Evolutionary conservation across 1,140 invertebrate genomes (phyloP).

Genomic region (Theocolax elegans): DNA sequence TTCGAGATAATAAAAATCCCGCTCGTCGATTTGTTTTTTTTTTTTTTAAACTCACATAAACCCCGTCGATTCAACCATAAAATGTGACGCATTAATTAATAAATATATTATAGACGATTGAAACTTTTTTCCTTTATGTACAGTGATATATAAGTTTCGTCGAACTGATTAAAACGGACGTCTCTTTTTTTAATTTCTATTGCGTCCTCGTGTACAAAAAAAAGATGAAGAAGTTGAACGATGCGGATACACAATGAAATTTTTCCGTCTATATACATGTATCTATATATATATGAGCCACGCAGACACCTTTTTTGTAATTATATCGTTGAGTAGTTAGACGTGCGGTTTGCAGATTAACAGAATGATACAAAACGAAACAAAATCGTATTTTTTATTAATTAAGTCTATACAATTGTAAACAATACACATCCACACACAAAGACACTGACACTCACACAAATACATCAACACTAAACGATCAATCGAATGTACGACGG

Average conservation of each 20-base stretch:
- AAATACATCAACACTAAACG: background rate
- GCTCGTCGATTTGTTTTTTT: too few species aligned
- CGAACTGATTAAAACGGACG: slow-evolving; percentile 40
- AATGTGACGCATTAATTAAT: too few species aligned
- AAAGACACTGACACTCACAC: slow-evolving; percentile 6
- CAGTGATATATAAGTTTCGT: slow-evolving; percentile 37
- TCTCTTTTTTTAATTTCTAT: slow-evolving; percentile 25
- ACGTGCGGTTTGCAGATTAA: background rate
- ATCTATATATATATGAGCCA: too few species aligned
- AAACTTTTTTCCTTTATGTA: slow-evolving; percentile 31
- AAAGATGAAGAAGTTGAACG: slow-evolving; percentile 19
- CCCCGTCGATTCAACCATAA: too few species aligned
- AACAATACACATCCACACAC: too few species aligned
- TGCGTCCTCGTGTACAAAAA: slow-evolving; percentile 18
- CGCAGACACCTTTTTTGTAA: slow-evolving; percentile 1
- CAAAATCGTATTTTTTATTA: slow-evolving; percentile 21
- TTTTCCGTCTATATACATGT: too few species aligned
- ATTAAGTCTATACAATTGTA: slow-evolving; percentile 15
- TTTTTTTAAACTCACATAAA: too few species aligned
- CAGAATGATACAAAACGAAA: background rate
- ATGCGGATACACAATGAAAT: slow-evolving; percentile 25
- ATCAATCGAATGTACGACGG: slow-evolving; percentile 22
- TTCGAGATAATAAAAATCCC: too few species aligned
- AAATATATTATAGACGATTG: slow-evolving; percentile 1
- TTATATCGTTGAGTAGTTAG: slow-evolving; percentile 12